Percentiles rank a stretch among this genome's conserved stretches.
Conservation (phyloP, 2,888 invertebrate genomes). For the Caenorhabditis sp. region DNA sequence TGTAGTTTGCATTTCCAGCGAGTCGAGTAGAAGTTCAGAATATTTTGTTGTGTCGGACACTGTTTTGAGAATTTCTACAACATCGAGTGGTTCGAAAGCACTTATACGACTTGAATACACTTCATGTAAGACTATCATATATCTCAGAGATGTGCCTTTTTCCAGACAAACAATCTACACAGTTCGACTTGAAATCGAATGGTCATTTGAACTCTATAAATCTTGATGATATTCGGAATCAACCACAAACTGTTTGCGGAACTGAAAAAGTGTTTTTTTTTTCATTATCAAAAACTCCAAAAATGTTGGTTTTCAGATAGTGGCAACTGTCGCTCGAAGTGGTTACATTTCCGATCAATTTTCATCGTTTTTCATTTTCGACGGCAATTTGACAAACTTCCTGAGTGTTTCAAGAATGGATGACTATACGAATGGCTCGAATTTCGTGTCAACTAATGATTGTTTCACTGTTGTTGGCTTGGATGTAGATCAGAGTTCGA, state of each 20-base stretch:
- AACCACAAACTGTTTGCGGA: background rate
- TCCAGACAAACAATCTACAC: background rate
- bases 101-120: background rate
- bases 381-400: slow-evolving; percentile 9
- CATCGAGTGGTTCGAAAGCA: background rate
- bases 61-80: background rate
- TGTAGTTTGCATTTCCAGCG: background rate
- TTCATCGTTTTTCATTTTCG: slow-evolving; percentile 17
- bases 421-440: background rate
- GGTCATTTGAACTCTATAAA: background rate
- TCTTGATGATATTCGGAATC: background rate
- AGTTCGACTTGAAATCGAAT: background rate
- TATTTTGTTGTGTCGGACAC: background rate
- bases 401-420: slow-evolving; percentile 3
- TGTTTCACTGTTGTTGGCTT: slow-evolving; percentile 17
- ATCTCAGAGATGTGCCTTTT: background rate
- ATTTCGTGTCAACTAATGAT: slow-evolving; percentile 15
- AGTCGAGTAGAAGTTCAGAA: background rate
- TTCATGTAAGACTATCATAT: background rate
- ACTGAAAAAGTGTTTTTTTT: background rate
- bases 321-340: slow-evolving; percentile 12
- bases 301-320: slow-evolving; percentile 13
- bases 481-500: background rate
- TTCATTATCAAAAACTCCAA: background rate
- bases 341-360: slow-evolving; percentile 12